Evolutionary conservation across 2,888 invertebrate genomes (phyloP).

Genomic region (Drosophila algonquin): DNA sequence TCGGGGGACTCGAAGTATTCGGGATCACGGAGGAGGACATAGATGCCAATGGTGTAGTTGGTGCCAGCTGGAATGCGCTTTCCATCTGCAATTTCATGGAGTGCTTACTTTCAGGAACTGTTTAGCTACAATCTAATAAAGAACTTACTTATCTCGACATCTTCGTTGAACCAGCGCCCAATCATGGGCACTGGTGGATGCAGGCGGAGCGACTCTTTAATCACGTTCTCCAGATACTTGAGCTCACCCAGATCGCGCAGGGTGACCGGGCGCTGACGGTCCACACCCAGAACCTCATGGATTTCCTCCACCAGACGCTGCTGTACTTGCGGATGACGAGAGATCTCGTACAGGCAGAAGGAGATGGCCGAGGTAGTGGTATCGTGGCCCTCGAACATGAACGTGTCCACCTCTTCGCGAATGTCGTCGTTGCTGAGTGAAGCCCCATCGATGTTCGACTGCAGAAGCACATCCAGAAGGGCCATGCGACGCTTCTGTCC

Average conservation of each 20-base stretch:
- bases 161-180: slow-evolving; percentile 85
- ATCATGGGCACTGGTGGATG: slow-evolving; percentile 88
- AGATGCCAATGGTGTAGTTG: slow-evolving; percentile 72
- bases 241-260: slow-evolving; percentile 75
- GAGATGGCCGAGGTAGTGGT: slow-evolving; percentile 81
- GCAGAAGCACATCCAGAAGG: slow-evolving; percentile 87
- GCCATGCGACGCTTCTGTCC: slow-evolving; percentile 87
- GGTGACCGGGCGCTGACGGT: slow-evolving; percentile 48
- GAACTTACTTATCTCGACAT: slow-evolving; percentile 85
- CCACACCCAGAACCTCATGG: slow-evolving; percentile 66
- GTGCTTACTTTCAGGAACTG: not conserved
- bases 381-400: slow-evolving; percentile 85
- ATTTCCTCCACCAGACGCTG: slow-evolving; percentile 74
- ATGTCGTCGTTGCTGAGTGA: slow-evolving; percentile 86
- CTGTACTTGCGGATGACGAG: slow-evolving; percentile 77
- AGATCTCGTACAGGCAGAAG: slow-evolving; percentile 77
- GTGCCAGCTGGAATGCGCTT: slow-evolving; percentile 74
- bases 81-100: slow-evolving; percentile 57
- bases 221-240: slow-evolving; percentile 86
- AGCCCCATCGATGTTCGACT: slow-evolving; percentile 85
- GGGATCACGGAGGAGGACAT: slow-evolving; percentile 68
- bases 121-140: not conserved
- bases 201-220: slow-evolving; percentile 87
- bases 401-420: slow-evolving; percentile 89
- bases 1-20: slow-evolving; percentile 74